Evolutionary conservation across 23 tunicate species (phyloP).

Genomic region (Phallusia fumigata): DNA sequence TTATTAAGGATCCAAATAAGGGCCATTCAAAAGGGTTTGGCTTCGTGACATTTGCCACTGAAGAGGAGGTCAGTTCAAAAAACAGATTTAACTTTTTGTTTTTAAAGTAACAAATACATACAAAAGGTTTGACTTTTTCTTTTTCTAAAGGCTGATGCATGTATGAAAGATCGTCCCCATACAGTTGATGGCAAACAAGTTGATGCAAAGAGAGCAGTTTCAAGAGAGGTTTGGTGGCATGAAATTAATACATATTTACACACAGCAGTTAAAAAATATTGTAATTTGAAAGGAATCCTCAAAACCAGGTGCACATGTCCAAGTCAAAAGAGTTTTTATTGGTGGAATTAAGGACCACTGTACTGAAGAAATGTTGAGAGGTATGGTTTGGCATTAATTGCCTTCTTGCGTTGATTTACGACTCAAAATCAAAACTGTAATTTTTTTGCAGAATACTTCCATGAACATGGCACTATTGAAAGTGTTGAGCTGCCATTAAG

Average conservation of each 20-base stretch:
- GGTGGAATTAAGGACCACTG: constrained; percentile 78
- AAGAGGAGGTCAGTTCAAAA: constrained; percentile 39
- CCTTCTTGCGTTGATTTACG: neutral
- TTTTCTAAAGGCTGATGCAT: constrained; percentile 66
- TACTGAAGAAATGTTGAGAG: constrained; percentile 63
- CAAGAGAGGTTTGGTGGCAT: constrained; percentile 64
- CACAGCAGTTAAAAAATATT: neutral
- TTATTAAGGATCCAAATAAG: constrained; percentile 52
- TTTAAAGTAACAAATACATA: neutral
- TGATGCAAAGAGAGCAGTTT: constrained; percentile 96
- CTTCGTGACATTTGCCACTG: constrained; percentile 89
- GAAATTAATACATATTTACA: neutral
- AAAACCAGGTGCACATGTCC: constrained; percentile 94
- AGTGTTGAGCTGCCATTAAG: constrained; percentile 59
- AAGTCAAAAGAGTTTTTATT: constrained; percentile 86
- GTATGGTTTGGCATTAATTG: constrained; percentile 16
- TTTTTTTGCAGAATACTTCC: constrained; percentile 58
- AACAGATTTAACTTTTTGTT: neutral
- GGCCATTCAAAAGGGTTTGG: constrained; percentile 88
- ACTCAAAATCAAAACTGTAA: neutral
- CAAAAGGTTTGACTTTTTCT: neutral
- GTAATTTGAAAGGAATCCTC: constrained; percentile 55
- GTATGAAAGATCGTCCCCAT: constrained; percentile 91
- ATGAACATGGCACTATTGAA: constrained; percentile 53
- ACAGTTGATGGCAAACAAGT: constrained; percentile 51